These are phyloP conservation scores for Melinopterus prodromus DNA, from an alignment of 2,888 invertebrate species.

Conservation along the genomic window DNA sequence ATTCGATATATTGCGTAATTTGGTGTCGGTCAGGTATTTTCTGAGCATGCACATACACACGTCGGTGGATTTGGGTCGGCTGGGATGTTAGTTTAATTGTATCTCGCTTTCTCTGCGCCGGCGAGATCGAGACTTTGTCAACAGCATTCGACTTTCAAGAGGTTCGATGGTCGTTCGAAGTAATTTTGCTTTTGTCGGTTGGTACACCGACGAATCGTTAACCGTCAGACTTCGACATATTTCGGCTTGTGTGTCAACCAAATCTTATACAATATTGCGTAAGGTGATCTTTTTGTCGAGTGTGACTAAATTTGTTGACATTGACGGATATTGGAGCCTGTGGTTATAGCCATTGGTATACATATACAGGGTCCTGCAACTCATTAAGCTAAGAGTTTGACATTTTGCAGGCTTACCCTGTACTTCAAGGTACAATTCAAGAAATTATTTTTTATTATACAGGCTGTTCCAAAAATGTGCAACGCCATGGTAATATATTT, in stretches of 20 bases:
- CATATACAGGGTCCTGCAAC: too few relatives aligned
- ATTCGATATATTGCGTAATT: neutral
- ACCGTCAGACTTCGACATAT: neutral
- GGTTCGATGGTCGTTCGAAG: neutral
- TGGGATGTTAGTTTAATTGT: slow-evolving; percentile 4
- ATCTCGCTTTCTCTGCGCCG: neutral
- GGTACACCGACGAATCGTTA: neutral
- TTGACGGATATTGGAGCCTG: neutral
- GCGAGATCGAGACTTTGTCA: neutral
- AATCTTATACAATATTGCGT: neutral
- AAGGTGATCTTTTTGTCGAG: neutral
- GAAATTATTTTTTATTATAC: too few relatives aligned
- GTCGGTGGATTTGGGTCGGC: neutral
- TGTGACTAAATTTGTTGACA: neutral
- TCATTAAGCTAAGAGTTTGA: too few relatives aligned
- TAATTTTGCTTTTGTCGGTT: neutral
- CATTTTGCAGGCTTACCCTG: too few relatives aligned
- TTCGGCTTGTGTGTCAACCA: neutral
- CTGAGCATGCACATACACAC: neutral
- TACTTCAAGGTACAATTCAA: too few relatives aligned
- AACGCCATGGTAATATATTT: too few relatives aligned
- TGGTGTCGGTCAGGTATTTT: slow-evolving; percentile 4
- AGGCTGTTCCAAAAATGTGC: too few relatives aligned
- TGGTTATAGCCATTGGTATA: too few relatives aligned
- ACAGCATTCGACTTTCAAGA: neutral